A percentile compares a stretch with the other conserved stretches of the same genome.
Evolutionary conservation across 1,140 invertebrate species (phyloP).

Genomic region (Drosophila lacertosa): DNA sequence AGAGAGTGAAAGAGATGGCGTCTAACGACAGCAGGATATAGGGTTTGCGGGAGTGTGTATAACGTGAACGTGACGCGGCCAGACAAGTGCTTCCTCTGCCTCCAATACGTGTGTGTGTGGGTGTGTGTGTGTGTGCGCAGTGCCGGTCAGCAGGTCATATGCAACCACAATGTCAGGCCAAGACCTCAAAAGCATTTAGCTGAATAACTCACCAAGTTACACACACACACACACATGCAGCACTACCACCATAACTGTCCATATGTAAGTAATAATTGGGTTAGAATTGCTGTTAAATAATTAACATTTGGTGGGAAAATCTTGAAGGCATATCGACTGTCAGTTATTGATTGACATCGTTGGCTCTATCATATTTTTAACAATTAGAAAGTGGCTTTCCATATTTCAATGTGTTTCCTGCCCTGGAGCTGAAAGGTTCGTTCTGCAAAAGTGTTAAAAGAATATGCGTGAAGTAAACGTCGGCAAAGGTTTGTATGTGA

Average conservation of each 20-base stretch:
- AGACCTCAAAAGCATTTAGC: conserved; percentile 53
- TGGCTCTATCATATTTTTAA: conserved; percentile 18
- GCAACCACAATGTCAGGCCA: conserved; percentile 76
- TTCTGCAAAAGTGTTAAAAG: conserved; percentile 13
- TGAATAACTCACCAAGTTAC: conserved; percentile 31
- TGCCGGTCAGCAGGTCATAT: conserved; percentile 77
- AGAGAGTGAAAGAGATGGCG: conserved; percentile 11
- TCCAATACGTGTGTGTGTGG: background rate
- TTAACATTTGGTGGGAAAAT: conserved; percentile 76
- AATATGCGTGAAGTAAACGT: conserved; percentile 40
- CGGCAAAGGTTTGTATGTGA: conserved; percentile 44
- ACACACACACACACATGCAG: conserved; percentile 15
- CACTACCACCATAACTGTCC: background rate
- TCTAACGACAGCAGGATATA: conserved; percentile 14
- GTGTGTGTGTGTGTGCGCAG: conserved; percentile 27
- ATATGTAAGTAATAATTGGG: conserved; percentile 53
- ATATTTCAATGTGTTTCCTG: conserved; percentile 56
- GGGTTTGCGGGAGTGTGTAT: background rate
- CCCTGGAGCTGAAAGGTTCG: conserved; percentile 51
- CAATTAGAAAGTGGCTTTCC: conserved; percentile 34
- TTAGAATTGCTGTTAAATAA: conserved; percentile 66
- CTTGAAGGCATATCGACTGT: conserved; percentile 47
- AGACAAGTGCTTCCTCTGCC: conserved; percentile 10
- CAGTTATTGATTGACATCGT: conserved; percentile 69
- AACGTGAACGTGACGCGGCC: conserved; percentile 18